A percentile compares a stretch with the other conserved stretches of the same genome.
Conservation (phyloP, 1,140 invertebrate species). For the Drosophila sturtevanti region DNA sequence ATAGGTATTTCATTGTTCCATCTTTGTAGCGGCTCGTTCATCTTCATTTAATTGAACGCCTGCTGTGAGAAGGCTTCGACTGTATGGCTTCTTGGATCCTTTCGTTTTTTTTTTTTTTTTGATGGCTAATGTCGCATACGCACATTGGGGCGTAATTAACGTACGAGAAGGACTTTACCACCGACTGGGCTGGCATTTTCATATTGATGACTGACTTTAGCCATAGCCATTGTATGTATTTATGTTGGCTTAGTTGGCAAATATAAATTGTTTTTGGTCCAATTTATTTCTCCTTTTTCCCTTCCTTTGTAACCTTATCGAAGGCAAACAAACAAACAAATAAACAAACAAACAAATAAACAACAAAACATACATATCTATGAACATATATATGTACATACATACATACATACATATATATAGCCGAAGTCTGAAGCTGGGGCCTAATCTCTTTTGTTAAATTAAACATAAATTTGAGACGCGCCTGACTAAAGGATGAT, state of each 20-base stretch:
- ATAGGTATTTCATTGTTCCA: not conserved
- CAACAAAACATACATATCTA: not conserved
- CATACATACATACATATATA: conserved; percentile 8
- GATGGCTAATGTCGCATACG: conserved; percentile 10
- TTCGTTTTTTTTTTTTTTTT: too few species aligned
- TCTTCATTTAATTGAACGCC: conserved; percentile 57
- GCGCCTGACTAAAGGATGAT: conserved; percentile 54
- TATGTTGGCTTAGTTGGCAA: conserved; percentile 11
- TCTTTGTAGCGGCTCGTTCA: conserved; percentile 29
- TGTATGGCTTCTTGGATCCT: not conserved
- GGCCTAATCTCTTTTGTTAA: conserved; percentile 31
- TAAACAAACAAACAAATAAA: not conserved
- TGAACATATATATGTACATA: not conserved
- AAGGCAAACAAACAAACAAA: not conserved
- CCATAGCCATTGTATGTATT: conserved; percentile 9
- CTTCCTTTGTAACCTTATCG: conserved; percentile 4
- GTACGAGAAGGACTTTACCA: conserved; percentile 3
- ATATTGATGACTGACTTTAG: conserved; percentile 11
- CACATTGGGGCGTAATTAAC: conserved; percentile 17
- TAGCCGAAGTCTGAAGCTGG: not conserved
- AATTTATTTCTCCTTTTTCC: conserved; percentile 4
- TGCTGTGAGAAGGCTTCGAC: conserved; percentile 24
- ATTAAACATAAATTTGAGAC: conserved; percentile 56
- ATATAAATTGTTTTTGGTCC: conserved; percentile 10
- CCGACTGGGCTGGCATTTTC: not conserved